Evolutionary conservation across 2,797 vertebrate species (phyloP).

Genomic region (Antrozous pallidus): DNA sequence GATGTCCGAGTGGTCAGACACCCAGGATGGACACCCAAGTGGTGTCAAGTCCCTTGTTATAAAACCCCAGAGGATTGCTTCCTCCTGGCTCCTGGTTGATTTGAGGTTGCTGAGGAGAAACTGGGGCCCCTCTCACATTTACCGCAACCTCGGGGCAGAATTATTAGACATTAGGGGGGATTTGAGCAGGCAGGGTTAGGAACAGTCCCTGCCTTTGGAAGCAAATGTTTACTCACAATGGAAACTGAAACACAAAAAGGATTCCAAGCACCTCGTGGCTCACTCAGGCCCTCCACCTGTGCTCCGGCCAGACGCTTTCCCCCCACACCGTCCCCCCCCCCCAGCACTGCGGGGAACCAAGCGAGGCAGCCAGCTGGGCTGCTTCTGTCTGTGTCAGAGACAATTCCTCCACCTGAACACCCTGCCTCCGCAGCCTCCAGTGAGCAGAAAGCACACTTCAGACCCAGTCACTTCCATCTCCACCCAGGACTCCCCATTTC

Average conservation of each 20-base stretch:
- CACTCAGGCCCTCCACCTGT: neutral
- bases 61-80: neutral
- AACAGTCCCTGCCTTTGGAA: neutral
- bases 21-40: neutral
- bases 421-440: neutral
- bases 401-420: neutral
- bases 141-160: neutral
- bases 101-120: neutral
- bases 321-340: too few relatives aligned
- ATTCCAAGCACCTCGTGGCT: neutral
- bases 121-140: neutral
- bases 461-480: neutral
- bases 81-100: neutral
- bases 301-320: fast-evolving
- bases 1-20: neutral
- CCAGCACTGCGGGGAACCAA: neutral
- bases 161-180: neutral
- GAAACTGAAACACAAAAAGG: neutral
- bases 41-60: neutral
- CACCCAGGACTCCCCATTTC: neutral
- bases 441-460: fast-evolving
- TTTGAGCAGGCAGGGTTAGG: neutral
- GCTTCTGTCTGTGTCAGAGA: neutral
- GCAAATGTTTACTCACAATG: neutral
- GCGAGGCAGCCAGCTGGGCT: neutral